Conservation (phyloP, 2,888 invertebrate genomes). For the Melieria picta region DNA sequence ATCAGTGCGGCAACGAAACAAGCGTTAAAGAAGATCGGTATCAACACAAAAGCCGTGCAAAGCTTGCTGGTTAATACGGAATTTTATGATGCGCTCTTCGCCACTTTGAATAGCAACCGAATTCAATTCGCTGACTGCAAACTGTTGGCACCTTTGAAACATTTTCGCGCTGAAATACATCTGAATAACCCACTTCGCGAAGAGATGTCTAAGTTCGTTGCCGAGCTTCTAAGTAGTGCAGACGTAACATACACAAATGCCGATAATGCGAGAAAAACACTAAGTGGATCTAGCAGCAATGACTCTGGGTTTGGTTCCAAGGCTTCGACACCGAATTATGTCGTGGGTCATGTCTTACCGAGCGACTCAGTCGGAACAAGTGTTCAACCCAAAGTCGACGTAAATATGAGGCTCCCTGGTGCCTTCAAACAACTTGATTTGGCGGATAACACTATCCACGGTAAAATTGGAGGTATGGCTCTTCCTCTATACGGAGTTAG, state of each 20-base stretch:
- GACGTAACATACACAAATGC: conserved; percentile 50
- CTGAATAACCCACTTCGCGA: conserved; percentile 69
- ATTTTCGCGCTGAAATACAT: conserved; percentile 69
- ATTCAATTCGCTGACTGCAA: conserved; percentile 69
- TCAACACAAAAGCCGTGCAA: conserved; percentile 70
- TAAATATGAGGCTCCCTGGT: no score
- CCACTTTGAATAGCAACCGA: conserved; percentile 68
- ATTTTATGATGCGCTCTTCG: conserved; percentile 71
- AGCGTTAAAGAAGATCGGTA: conserved; percentile 69
- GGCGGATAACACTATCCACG: no score
- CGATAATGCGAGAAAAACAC: conserved; percentile 29
- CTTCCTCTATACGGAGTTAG: no score
- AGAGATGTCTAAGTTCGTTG: conserved; percentile 69
- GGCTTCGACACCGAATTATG: conserved; percentile 60
- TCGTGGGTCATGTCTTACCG: conserved; percentile 44
- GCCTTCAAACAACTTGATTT: no score
- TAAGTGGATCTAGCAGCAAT: conserved; percentile 58
- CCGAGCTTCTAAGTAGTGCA: conserved; percentile 58
- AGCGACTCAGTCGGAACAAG: conserved; percentile 35
- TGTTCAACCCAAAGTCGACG: no score
- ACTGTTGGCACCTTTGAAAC: conserved; percentile 69
- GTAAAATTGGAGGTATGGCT: no score
- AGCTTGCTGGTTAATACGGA: conserved; percentile 72
- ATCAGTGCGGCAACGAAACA: conserved; percentile 66
- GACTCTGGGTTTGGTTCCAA: conserved; percentile 65